Evolutionary conservation across 2,113 vertebrate genomes (phyloP), one percentile per base, ranked within the genome.

Genomic region (Regulus satrapa): DNA sequence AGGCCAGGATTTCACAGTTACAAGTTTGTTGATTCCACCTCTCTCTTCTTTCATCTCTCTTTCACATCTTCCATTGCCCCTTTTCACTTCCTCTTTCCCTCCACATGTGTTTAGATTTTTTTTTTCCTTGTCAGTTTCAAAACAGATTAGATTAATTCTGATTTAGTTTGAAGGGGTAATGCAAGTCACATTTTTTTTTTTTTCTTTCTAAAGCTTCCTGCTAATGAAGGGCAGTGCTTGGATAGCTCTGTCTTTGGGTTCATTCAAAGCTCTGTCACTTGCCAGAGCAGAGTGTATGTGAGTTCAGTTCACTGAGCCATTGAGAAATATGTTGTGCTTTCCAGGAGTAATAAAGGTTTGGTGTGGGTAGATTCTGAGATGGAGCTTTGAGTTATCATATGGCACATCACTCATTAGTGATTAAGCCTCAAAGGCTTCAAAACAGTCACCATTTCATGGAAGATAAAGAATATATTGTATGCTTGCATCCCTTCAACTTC

Each of bases 381-480:
- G 80, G 36, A 91, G 84, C 97, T 98, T 98, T 97, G 96, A 97
- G 92, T 98, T 97, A 97, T 95, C 97, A 81, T 94, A 97, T 98
- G 93, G 94, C 97, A 93, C 51, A 98, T 99, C 98, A 98, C 97
- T 99, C 98, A 92, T 75, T 96, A 78, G 95, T 75, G 97, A 96
- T 98, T 98, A 97, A 95, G 64, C 73, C 95, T 97, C 91, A 97
- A 96, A 97, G 67, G 83, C 94, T 97, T 97, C 72, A 92, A 94
- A 97, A 96, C 74, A 87, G 89, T 92, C 78, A 91, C 81, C 21
- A 51, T 97, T 97, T 98, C 94, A 96, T 94, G n/a, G 92, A 89
- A 78, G 62, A 97, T 94, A 97, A 96, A 96, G 95, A 96, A 69
- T 95, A 61, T 89, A 61, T 85, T 97, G 96, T 97, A 49, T 82